Evolutionary conservation across 2,797 vertebrate genomes (phyloP).

Genomic region (Dendrocincla fuliginosa): DNA sequence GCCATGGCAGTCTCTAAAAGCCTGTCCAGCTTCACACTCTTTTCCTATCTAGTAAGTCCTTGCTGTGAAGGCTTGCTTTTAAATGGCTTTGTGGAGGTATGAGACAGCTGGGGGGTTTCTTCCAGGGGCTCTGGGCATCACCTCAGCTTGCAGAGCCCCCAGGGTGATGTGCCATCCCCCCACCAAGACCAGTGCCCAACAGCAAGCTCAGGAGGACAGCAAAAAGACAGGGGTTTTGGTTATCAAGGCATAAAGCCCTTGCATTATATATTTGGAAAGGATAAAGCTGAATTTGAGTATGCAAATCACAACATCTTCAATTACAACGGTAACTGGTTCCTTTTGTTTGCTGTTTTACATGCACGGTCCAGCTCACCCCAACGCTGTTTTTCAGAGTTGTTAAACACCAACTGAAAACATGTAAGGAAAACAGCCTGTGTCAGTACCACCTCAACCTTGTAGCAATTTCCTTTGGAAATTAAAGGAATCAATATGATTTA

Average conservation of each 20-base stretch:
- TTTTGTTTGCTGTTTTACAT: neutral
- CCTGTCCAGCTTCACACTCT: neutral
- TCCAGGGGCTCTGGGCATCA: neutral
- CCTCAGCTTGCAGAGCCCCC: neutral
- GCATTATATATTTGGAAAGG: neutral
- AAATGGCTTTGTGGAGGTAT: neutral
- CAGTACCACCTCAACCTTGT: neutral
- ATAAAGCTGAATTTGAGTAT: neutral
- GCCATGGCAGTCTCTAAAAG: neutral
- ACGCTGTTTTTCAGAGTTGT: neutral
- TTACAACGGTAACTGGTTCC: neutral
- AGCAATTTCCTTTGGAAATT: slow-evolving; percentile 19
- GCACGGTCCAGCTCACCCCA: neutral
- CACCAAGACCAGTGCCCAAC: neutral
- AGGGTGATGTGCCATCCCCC: neutral
- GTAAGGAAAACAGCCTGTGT: neutral
- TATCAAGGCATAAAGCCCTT: neutral
- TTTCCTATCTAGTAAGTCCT: neutral
- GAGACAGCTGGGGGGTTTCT: neutral
- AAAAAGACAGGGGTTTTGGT: neutral
- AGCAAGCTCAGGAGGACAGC: neutral
- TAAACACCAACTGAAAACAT: neutral
- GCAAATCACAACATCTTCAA: neutral
- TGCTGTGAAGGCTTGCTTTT: neutral
- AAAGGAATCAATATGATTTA: neutral